These are phyloP conservation scores for Cremastinae sp. DNA, from an alignment of 2,888 invertebrate species.

Conservation along the genomic window DNA sequence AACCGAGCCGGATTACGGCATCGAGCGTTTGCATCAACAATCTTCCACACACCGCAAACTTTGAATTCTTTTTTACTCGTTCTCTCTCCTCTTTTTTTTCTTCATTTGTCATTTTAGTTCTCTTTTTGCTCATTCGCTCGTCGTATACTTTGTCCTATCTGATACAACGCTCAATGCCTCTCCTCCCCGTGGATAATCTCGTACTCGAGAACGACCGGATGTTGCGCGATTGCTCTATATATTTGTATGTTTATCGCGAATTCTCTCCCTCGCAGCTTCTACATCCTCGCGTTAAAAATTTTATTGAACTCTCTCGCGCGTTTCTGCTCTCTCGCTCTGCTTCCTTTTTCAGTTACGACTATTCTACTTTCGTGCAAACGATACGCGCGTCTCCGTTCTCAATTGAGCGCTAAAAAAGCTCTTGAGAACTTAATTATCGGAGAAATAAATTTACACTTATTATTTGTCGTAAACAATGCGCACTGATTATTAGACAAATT, in stretches of 20 bases:
- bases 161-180: slow-evolving; percentile 11
- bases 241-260: slow-evolving; percentile 2
- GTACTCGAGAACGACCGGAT: slow-evolving; percentile 29
- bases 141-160: slow-evolving; percentile 18
- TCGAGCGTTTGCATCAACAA: slow-evolving; percentile 48
- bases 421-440: too few relatives aligned
- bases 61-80: not conserved
- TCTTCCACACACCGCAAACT: slow-evolving; percentile 23
- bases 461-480: too few relatives aligned
- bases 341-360: not conserved
- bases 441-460: too few relatives aligned
- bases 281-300: not conserved
- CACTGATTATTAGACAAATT: too few relatives aligned
- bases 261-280: slow-evolving; percentile 3
- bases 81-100: not conserved
- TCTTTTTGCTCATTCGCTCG: slow-evolving; percentile 8
- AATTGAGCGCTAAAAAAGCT: not conserved
- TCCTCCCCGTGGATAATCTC: slow-evolving; percentile 21
- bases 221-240: not conserved
- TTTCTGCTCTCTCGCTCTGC: slow-evolving; percentile 1
- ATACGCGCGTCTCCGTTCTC: not conserved
- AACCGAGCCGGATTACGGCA: slow-evolving; percentile 49
- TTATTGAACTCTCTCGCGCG: slow-evolving; percentile 13
- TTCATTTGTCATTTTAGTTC: not conserved
- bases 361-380: not conserved